Evolutionary conservation across 2,113 vertebrate species (phyloP).

Genomic region (Pseudopipra pipra): DNA sequence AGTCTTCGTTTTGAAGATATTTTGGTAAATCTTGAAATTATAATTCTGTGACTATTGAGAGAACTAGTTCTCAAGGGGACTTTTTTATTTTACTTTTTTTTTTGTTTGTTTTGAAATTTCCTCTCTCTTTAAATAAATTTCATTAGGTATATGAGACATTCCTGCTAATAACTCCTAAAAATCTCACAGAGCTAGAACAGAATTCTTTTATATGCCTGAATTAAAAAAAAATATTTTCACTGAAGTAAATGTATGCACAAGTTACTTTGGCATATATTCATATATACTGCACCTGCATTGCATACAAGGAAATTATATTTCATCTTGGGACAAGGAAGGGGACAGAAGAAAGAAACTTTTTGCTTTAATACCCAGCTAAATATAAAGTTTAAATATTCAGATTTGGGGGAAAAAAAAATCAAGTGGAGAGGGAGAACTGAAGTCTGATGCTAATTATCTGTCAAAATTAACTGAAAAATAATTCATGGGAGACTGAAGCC

Average conservation of each 20-base stretch:
- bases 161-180: neutral
- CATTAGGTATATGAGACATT: conserved; percentile 4
- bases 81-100: neutral
- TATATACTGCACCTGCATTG: neutral
- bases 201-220: neutral
- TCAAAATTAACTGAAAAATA: neutral
- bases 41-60: neutral
- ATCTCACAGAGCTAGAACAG: neutral
- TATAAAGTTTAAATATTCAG: neutral
- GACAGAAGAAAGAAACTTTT: neutral
- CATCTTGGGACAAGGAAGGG: neutral
- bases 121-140: conserved; percentile 29
- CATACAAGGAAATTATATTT: neutral
- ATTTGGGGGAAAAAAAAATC: neutral
- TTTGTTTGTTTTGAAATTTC: neutral
- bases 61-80: neutral
- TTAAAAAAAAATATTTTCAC: neutral
- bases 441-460: neutral
- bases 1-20: neutral
- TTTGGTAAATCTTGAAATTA: neutral
- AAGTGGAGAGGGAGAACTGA: neutral
- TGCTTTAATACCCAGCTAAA: neutral
- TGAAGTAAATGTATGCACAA: neutral
- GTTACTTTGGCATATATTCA: neutral
- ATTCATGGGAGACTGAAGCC: neutral